A percentile compares a stretch with the other conserved stretches of the same genome.
Conservation (phyloP, 2,113 vertebrate species). For the Semnopithecus entellus region DNA sequence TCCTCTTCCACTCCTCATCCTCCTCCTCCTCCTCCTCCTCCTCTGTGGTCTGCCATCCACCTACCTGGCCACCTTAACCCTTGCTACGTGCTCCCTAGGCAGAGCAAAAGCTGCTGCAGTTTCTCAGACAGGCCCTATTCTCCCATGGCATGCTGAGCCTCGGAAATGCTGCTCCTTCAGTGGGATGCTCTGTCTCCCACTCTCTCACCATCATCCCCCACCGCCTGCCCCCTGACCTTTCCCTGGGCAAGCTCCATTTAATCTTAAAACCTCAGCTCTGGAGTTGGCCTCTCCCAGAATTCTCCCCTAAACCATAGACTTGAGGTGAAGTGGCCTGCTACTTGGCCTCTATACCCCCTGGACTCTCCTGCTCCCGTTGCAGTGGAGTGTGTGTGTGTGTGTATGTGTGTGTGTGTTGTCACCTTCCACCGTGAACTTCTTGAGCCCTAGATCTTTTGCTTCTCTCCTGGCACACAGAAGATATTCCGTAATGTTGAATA, state of each 20-base stretch:
- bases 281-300: neutral
- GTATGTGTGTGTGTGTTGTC: neutral
- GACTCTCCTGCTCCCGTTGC: neutral
- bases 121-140: neutral
- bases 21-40: neutral
- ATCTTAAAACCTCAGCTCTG: neutral
- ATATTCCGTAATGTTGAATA: neutral
- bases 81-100: neutral
- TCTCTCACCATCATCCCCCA: rapidly evolving
- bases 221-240: rapidly evolving
- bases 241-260: neutral
- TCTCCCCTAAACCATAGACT: neutral
- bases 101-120: neutral
- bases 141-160: neutral
- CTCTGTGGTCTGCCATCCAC: neutral
- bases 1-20: neutral
- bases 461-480: neutral
- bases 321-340: neutral
- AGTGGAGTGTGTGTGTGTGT: too few species aligned
- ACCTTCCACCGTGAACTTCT: neutral
- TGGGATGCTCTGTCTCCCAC: neutral
- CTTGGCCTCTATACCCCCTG: neutral
- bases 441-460: neutral
- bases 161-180: neutral
- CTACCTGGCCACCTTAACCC: neutral